Conservation (phyloP, 2,888 invertebrate genomes). For the Cabera pusaria region DNA sequence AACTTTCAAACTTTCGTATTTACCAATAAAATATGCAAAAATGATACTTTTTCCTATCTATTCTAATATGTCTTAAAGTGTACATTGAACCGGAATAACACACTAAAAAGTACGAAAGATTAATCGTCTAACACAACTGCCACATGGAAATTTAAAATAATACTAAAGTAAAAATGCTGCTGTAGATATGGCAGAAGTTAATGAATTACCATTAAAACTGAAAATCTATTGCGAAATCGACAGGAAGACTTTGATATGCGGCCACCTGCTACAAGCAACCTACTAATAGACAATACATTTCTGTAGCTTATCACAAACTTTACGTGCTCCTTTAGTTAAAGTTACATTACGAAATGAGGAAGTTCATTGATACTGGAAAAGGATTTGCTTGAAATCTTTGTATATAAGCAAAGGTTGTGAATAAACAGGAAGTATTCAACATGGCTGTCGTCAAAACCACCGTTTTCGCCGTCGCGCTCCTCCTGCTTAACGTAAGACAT, state of each 20-base stretch:
- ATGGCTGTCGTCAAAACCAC: conserved; percentile 31
- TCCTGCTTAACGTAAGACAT: conserved; percentile 32
- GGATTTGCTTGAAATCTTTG: conserved; percentile 12
- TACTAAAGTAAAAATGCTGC: no score
- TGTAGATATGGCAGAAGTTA: no score
- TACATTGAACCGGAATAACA: no score
- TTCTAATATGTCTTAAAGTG: no score
- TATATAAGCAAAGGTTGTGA: conserved; percentile 21
- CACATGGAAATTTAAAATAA: no score
- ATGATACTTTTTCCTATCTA: no score
- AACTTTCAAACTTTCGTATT: no score
- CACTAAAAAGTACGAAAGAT: no score
- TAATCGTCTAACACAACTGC: no score
- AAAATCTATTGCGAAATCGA: no score
- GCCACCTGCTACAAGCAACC: conserved; percentile 22
- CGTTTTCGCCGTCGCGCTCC: conserved; percentile 24
- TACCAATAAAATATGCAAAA: no score
- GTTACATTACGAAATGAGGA: conserved; percentile 13
- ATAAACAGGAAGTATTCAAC: conserved; percentile 28
- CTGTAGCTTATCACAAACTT: conserved; percentile 16
- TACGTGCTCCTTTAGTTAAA: conserved; percentile 24
- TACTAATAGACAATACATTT: conserved; percentile 12
- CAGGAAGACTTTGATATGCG: neutral
- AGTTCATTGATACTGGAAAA: conserved; percentile 15
- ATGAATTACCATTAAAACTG: no score